These are phyloP conservation scores for Zaprionus kolodkinae DNA, from an alignment of 1,140 invertebrate genomes.

Conservation along the genomic window DNA sequence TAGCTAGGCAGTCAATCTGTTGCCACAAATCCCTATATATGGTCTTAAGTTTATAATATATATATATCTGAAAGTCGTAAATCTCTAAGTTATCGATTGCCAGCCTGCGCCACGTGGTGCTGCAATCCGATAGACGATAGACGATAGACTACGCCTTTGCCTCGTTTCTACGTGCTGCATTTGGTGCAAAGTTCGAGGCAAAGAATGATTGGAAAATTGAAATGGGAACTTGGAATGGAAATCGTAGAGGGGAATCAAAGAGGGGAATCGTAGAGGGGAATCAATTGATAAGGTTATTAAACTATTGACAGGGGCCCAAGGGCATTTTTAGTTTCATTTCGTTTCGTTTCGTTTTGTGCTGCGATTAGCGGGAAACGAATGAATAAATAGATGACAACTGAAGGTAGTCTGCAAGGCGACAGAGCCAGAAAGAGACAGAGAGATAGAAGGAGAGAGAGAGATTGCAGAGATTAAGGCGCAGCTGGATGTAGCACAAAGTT, in stretches of 20 bases:
- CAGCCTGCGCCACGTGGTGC: conserved; percentile 12
- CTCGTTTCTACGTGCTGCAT: conserved; percentile 3
- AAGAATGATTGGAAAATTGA: too few relatives aligned
- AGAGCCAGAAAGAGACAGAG: neutral
- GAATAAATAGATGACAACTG: conserved; percentile 35
- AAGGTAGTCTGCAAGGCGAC: conserved; percentile 25
- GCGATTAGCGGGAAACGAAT: conserved; percentile 3
- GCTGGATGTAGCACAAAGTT: conserved; percentile 5
- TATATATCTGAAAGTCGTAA: conserved; percentile 28
- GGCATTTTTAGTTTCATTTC: conserved; percentile 44
- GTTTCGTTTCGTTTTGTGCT: neutral
- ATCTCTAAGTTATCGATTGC: conserved; percentile 31
- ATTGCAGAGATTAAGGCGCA: conserved; percentile 7
- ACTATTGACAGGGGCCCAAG: conserved; percentile 43
- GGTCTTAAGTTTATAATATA: conserved; percentile 32
- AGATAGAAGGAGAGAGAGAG: too few relatives aligned
- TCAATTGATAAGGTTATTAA: conserved; percentile 68
- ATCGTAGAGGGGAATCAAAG: neutral
- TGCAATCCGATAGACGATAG: neutral
- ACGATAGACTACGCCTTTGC: neutral
- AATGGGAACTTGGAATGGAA: too few relatives aligned
- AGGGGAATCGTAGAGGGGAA: neutral
- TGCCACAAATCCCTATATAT: conserved; percentile 36
- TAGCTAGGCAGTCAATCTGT: neutral
- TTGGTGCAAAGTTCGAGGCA: too few relatives aligned